Conservation (phyloP, 2,888 invertebrate genomes). For the Drosophila mimetica region DNA sequence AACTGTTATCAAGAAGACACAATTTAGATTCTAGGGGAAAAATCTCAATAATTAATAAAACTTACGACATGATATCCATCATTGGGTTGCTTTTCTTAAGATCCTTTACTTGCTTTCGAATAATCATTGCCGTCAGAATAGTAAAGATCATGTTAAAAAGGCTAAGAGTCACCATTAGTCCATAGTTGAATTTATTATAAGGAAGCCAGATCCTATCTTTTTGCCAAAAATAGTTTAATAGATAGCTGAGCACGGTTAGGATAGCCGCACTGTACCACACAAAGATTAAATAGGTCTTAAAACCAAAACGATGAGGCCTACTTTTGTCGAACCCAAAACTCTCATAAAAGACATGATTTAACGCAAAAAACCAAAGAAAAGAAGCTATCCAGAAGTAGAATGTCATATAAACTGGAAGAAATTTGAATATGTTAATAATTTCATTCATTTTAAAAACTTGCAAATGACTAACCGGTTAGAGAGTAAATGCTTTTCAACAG, state of each 20-base stretch:
- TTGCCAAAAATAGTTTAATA: neutral
- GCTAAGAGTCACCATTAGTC: neutral
- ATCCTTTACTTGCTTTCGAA: neutral
- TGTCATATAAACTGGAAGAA: neutral
- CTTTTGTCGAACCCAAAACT: neutral
- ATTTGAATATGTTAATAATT: no score
- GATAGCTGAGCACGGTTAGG: neutral
- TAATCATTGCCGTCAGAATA: neutral
- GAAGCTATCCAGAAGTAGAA: conserved; percentile 1
- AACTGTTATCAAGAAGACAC: neutral
- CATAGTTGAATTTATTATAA: no score
- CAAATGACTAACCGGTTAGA: neutral
- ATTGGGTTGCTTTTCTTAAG: no score
- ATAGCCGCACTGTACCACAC: neutral
- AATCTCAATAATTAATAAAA: no score
- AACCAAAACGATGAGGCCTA: neutral
- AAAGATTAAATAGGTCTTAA: neutral
- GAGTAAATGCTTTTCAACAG: neutral
- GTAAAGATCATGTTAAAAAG: neutral
- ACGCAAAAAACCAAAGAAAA: neutral
- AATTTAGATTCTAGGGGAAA: neutral
- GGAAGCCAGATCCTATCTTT: no score
- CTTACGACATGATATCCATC: neutral
- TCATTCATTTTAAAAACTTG: no score
- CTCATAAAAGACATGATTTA: neutral